Evolutionary conservation across 2,113 vertebrate genomes (phyloP).

Genomic region (Felis catus): F.catus_Fca126_mat1.0 CM031420.1:28309001-28309500

Average conservation of each 20-base stretch:
- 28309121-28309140: neutral
- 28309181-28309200: neutral
- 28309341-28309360: neutral
- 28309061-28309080: neutral
- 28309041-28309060: neutral
- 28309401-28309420: neutral
- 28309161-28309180: neutral
- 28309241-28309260: neutral
- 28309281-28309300: neutral
- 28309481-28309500: neutral
- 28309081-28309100: neutral
- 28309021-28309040: neutral
- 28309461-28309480: neutral
- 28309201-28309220: neutral
- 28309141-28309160: neutral
- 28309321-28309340: neutral
- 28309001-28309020: neutral
- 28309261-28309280: neutral
- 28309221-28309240: neutral
- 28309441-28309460: neutral
- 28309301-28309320: neutral
- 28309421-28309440: neutral
- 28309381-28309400: neutral
- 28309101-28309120: neutral
- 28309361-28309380: neutral